phyloP scores from a whole-genome alignment of 2,888 invertebrate genomes.

The Brachyptera putata region DNA sequence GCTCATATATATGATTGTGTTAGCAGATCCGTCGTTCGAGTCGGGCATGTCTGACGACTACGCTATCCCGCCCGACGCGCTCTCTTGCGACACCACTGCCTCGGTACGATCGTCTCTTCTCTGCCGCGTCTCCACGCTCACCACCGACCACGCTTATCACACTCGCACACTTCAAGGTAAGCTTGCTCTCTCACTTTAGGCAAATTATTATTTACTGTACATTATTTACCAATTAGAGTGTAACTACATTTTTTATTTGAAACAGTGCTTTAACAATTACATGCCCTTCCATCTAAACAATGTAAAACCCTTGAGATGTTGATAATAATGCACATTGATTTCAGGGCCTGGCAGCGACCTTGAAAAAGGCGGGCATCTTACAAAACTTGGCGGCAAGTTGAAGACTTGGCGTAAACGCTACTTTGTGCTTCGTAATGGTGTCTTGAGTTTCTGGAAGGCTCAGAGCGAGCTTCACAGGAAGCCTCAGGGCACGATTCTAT shows the following conservation, averaged over 20 bases:
- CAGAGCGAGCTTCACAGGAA: constrained; percentile 78
- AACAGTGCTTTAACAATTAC: too few relatives aligned
- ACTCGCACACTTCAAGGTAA: constrained; percentile 56
- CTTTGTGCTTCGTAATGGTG: constrained; percentile 92
- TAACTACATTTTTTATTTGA: too few relatives aligned
- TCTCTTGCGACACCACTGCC: constrained; percentile 73
- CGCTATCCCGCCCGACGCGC: constrained; percentile 92
- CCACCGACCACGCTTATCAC: constrained; percentile 53
- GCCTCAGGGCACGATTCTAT: constrained; percentile 86
- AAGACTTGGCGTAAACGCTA: constrained; percentile 96
- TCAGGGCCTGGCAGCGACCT: background rate
- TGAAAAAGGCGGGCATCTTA: constrained; percentile 77
- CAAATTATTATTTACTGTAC: too few relatives aligned
- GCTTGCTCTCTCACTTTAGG: too few relatives aligned
- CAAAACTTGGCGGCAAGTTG: constrained; percentile 87
- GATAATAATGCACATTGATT: too few relatives aligned
- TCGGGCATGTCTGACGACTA: constrained; percentile 94
- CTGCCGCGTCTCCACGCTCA: constrained; percentile 4
- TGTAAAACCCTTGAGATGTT: too few relatives aligned
- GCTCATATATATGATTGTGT: background rate
- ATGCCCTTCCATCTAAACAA: too few relatives aligned
- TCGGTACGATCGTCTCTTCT: constrained; percentile 20
- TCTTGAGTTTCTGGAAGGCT: constrained; percentile 90
- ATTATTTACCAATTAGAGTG: too few relatives aligned
- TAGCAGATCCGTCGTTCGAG: constrained; percentile 83